A percentile compares a stretch with the other conserved stretches of the same genome.
Evolutionary conservation across 2,797 vertebrate genomes (phyloP).

Genomic region (Cossypha caffra): DNA sequence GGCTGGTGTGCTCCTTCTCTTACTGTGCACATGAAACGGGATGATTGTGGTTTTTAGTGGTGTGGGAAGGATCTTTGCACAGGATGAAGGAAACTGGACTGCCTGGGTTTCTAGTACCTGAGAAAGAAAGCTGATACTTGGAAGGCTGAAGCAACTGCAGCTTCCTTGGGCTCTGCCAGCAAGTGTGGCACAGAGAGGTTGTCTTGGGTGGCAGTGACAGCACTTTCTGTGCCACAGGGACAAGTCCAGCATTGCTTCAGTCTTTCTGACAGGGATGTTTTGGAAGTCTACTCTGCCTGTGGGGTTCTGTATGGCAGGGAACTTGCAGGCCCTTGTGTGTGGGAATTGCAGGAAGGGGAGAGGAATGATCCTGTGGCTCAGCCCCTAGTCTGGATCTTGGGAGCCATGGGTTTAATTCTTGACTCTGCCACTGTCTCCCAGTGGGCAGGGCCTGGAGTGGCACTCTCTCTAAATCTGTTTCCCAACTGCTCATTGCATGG

Average conservation of each 20-base stretch:
- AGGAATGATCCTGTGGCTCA: background rate
- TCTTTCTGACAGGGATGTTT: background rate
- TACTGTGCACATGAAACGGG: background rate
- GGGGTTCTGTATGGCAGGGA: background rate
- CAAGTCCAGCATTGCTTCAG: background rate
- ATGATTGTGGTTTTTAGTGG: background rate
- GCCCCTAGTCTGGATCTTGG: background rate
- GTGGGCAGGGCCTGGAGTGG: background rate
- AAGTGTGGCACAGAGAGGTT: background rate
- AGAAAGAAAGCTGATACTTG: background rate
- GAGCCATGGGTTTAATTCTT: constrained; percentile 38
- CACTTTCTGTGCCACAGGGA: background rate
- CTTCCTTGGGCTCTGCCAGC: background rate
- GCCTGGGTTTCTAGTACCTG: background rate
- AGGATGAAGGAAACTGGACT: background rate
- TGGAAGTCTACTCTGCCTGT: background rate
- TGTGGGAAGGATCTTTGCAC: background rate
- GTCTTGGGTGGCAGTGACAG: background rate
- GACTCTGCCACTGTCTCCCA: background rate
- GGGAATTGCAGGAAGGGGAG: background rate
- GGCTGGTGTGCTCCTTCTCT: background rate
- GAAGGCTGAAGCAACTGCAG: background rate
- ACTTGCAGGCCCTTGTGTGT: background rate
- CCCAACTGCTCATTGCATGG: background rate
- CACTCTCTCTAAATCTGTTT: background rate